phyloP scores from a whole-genome alignment of 2,888 invertebrate species.

The Sthenelais limicola region DNA sequence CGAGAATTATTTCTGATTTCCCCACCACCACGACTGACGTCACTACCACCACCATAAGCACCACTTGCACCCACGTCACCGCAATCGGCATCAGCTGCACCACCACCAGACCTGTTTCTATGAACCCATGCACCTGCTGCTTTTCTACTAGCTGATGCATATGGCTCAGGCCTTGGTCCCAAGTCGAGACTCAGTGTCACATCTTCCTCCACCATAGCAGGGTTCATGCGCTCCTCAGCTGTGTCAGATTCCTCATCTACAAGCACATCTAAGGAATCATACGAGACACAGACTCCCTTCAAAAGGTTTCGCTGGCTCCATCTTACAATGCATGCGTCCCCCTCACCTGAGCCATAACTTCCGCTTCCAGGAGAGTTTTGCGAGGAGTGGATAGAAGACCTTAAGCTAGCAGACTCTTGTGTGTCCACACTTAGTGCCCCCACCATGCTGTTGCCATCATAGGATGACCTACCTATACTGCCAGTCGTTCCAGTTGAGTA shows the following conservation, averaged over 20 bases:
- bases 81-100: background rate
- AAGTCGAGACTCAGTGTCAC: conserved; percentile 30
- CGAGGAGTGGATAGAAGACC: background rate
- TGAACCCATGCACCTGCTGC: too few species aligned
- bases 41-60: background rate
- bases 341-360: background rate
- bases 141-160: too few species aligned
- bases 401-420: conserved; percentile 2
- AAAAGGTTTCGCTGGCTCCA: background rate
- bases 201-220: conserved; percentile 38
- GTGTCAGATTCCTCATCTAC: conserved; percentile 45
- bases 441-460: background rate
- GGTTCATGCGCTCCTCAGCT: conserved; percentile 41
- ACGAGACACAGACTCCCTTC: background rate
- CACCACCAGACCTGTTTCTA: background rate
- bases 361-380: conserved; percentile 2
- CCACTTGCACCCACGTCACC: conserved; percentile 1
- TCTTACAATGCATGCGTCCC: background rate
- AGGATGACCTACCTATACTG: conserved; percentile 28
- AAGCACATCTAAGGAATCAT: conserved; percentile 38
- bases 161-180: background rate
- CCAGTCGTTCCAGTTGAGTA: background rate
- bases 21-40: background rate
- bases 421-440: conserved; percentile 14
- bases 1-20: background rate